phyloP scores from a whole-genome alignment of 2,888 invertebrate genomes.

The Melipona beecheii region DNA sequence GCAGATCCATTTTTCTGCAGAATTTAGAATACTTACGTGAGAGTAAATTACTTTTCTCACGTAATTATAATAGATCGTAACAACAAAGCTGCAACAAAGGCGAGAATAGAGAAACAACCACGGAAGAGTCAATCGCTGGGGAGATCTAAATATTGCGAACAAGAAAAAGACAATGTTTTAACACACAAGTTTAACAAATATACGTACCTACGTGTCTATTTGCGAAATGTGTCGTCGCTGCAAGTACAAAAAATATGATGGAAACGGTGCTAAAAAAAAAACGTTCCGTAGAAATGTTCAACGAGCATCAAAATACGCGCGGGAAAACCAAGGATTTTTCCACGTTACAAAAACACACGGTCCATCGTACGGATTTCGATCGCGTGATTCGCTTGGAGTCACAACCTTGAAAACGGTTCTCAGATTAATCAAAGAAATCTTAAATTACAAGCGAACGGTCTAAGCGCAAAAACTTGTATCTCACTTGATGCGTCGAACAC shows the following conservation, averaged over 20 bases:
- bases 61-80: not conserved
- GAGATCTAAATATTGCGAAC: not conserved
- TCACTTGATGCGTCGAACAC: slow-evolving; percentile 36
- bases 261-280: slow-evolving; percentile 58
- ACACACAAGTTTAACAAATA: slow-evolving; percentile 28
- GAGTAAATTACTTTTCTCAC: slow-evolving; percentile 7
- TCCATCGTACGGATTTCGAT: slow-evolving; percentile 14
- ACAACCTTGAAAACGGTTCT: not conserved
- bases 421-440: slow-evolving; percentile 18
- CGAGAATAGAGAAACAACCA: not conserved
- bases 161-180: slow-evolving; percentile 1
- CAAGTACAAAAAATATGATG: slow-evolving; percentile 69
- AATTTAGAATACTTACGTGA: not conserved
- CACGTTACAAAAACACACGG: slow-evolving; percentile 14
- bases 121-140: not conserved
- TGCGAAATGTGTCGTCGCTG: slow-evolving; percentile 56
- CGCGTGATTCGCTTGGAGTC: not conserved
- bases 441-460: slow-evolving; percentile 16
- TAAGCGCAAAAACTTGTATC: slow-evolving; percentile 41
- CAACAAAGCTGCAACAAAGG: not conserved
- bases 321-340: slow-evolving; percentile 51
- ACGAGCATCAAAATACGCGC: slow-evolving; percentile 56
- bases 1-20: slow-evolving; percentile 84
- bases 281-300: slow-evolving; percentile 21
- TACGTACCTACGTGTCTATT: slow-evolving; percentile 58